Evolutionary conservation across 1,140 invertebrate species (phyloP), one percentile per base, ranked within the genome.

Genomic region (Drosophila malerkotliana): DNA sequence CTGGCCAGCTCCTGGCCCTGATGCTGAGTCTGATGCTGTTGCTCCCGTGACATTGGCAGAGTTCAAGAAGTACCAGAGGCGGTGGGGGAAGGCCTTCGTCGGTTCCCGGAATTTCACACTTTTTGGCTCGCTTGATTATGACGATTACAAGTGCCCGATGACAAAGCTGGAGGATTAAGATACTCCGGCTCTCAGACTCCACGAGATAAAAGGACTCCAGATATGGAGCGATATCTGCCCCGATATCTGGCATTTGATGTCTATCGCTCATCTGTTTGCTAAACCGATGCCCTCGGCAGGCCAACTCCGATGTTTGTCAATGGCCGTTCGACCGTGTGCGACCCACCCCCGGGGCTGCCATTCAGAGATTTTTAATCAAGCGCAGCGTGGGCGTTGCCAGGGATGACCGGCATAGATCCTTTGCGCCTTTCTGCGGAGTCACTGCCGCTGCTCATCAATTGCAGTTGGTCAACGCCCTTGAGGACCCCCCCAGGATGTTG

Each of bases 161-260:
- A 78, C 63, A 78, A 85, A 72, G 82, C 87, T 88, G 83, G 87
- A 85, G 81, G 81, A 85, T 85, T 81, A 75, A 82, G 78, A 71
- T 68, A 72, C 77, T 26, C 58, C 34, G 26, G 5, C 26, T 28
- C 6, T 1, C 5, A 7, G 26, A 7, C 53, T n/a, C 57, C 28
- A 24, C 59, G 58, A 64, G 47, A 79, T 55, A 61, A 55, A 73
- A 59, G 28, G 45, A 32, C 47, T 39, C 18, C 49, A 30, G 28
- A 52, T 57, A 48, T 28, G 28, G 56, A 28, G 37, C 57, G 61
- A 77, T 28, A 28, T 28, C 5, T 28, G 1, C 7, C 5, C 26
- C 26, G 26, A 28, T 28, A 28, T 28, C 26, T 28, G 55, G 30
- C 76, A 54, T 60, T 44, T 79, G 80, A 83, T 76, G 28, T 6